phyloP scores from a whole-genome alignment of 1,140 invertebrate genomes.

The Venturia canescens region DNA sequence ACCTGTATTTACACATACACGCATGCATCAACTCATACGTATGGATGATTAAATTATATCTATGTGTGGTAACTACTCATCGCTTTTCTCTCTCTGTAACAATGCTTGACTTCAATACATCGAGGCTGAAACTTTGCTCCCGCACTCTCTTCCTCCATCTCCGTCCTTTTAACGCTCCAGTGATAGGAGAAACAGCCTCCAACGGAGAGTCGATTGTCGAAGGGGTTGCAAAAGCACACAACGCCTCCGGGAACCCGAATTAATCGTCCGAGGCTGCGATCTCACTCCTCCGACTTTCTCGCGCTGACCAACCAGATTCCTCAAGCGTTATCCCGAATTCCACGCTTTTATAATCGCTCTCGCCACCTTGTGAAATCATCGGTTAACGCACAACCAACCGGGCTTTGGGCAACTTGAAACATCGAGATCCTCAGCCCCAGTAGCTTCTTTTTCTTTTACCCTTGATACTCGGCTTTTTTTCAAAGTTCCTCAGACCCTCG shows the following conservation, averaged over 20 bases:
- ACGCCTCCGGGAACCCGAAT: conserved; percentile 17
- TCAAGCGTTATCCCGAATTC: neutral
- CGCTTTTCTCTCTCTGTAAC: conserved; percentile 14
- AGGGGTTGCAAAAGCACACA: conserved; percentile 23
- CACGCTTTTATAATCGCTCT: neutral
- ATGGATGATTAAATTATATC: neutral
- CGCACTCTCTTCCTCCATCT: conserved; percentile 1
- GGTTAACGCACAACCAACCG: neutral
- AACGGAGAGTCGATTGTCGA: conserved; percentile 31
- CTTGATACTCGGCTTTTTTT: too few relatives aligned
- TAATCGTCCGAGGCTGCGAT: neutral
- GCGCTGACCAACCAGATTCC: conserved; percentile 5
- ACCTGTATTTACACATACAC: neutral
- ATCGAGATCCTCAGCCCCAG: too few relatives aligned
- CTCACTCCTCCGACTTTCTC: neutral
- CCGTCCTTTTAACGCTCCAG: neutral
- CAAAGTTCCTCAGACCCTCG: too few relatives aligned
- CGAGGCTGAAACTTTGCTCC: conserved; percentile 22
- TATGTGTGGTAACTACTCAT: neutral
- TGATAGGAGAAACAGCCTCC: neutral
- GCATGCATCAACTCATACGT: neutral
- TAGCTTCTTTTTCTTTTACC: too few relatives aligned
- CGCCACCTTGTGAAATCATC: neutral
- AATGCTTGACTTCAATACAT: conserved; percentile 38
- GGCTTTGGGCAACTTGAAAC: too few relatives aligned